Evolutionary conservation across 2,888 invertebrate species (phyloP).

Genomic region (Diarsia brunnea): DNA sequence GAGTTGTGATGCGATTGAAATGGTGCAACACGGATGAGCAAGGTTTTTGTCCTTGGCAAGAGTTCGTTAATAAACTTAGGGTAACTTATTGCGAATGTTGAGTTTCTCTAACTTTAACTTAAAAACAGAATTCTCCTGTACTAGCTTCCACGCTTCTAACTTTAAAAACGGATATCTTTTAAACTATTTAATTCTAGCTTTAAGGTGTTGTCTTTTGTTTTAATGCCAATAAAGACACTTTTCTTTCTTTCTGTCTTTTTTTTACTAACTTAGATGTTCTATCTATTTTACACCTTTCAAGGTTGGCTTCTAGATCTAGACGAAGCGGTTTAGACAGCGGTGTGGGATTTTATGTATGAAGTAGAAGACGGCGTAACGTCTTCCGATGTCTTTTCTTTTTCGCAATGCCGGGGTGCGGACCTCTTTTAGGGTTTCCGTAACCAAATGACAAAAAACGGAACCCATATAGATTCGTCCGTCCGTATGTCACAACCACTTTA

Average conservation of each 20-base stretch:
- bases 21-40: constrained; percentile 48
- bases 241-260: neutral
- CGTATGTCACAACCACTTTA: no score
- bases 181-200: neutral
- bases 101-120: no score
- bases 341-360: neutral
- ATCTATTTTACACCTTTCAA: neutral
- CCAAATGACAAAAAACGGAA: no score
- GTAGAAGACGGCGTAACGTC: no score
- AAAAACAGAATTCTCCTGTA: neutral
- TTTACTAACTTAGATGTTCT: neutral
- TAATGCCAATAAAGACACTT: neutral
- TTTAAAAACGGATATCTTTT: neutral
- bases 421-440: no score
- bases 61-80: constrained; percentile 51
- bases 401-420: no score
- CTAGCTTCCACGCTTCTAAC: neutral
- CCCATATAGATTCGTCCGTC: no score
- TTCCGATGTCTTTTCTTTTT: no score
- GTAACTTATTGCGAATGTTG: no score
- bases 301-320: neutral
- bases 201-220: neutral
- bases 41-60: constrained; percentile 56
- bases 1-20: constrained; percentile 44
- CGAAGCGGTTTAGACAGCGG: neutral